Base-by-base conservation (phyloP, 1,140 invertebrate genomes). In the Eubasilissa regina region DNA sequence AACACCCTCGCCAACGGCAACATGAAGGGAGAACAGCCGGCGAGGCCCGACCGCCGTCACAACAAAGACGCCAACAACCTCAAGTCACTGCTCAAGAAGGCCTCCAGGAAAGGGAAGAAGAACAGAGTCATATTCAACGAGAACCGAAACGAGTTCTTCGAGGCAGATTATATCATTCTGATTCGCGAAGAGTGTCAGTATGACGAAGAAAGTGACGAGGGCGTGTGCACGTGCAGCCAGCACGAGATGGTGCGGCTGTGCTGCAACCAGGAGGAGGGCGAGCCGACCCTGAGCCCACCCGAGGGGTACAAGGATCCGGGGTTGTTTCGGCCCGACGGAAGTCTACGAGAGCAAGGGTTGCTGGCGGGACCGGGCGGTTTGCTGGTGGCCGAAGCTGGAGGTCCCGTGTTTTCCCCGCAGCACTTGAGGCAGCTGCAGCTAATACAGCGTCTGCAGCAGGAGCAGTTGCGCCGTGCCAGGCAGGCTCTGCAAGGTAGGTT, bases 111-210 rank as follows among this genome's bases (percentile, higher is more conserved):
- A 47, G 86, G 86, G 15, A 88, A 89, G 84, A 94, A 94, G 84
- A 91, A 94, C 85, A 91, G 95, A n/a, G 95, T 96, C 0, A 92
- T 95, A 11, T 96, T 96, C 83, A 94, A 96, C 85, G 95, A 96
- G 87, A 94, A 93, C 80, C 91, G 94, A 19, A 96, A 96, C 87
- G 94, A 95, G 86, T 96, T 95, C 87, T 96, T 96, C 85, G 95
- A 96, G 75, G 94, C 95, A 1, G 95, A 96, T 87, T 96, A 96
- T 84, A 95, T 96, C 80, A 96, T 96, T 83, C 87, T 96, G 21
- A 95, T 96, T 62, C 92, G 95, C 51, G 94, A 96, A 84, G 95
- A 96, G 84, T 95, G 94, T 81, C 93, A 94, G 77, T 93, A 94
- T 83, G 94, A 94, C 58, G 94, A 95, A 84, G 94, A 95, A 83